Conservation (phyloP, 1,140 invertebrate genomes). For the Zaprionus africanus region DNA sequence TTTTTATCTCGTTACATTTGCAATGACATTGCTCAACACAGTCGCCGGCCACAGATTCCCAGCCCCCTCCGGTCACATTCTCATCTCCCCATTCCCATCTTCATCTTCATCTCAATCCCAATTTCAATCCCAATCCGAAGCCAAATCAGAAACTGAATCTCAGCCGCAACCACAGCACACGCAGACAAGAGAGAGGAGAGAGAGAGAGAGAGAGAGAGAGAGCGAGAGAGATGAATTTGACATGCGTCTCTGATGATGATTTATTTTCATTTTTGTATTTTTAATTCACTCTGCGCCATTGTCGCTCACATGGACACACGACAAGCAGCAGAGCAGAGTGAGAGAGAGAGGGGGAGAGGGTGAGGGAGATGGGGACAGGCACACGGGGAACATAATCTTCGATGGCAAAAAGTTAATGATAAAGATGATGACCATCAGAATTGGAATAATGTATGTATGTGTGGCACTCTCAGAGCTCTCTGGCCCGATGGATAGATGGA, state of each 20-base stretch:
- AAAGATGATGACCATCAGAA: conserved; percentile 77
- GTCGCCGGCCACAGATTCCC: conserved; percentile 14
- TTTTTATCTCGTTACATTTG: conserved; percentile 59
- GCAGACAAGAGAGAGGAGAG: conserved; percentile 16
- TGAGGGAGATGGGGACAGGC: conserved; percentile 14
- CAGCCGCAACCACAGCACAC: conserved; percentile 34
- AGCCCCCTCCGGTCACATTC: background rate
- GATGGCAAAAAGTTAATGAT: conserved; percentile 76
- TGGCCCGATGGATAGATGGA: conserved; percentile 62
- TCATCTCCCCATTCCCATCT: conserved; percentile 8
- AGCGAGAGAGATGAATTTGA: conserved; percentile 67
- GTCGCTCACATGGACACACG: conserved; percentile 59
- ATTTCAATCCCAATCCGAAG: conserved; percentile 17
- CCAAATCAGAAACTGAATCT: conserved; percentile 4
- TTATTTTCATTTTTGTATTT: conserved; percentile 77
- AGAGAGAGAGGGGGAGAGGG: background rate
- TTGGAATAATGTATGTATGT: conserved; percentile 69
- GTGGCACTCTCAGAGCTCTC: conserved; percentile 15
- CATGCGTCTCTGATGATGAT: conserved; percentile 76
- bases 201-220: background rate
- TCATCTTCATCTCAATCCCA: conserved; percentile 33
- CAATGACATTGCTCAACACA: conserved; percentile 63
- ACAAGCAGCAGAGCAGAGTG: conserved; percentile 8
- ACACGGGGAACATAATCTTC: conserved; percentile 56
- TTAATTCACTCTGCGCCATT: conserved; percentile 77